Base-by-base conservation (phyloP, 2,888 invertebrate genomes). In the Anaspis maculata region DNA sequence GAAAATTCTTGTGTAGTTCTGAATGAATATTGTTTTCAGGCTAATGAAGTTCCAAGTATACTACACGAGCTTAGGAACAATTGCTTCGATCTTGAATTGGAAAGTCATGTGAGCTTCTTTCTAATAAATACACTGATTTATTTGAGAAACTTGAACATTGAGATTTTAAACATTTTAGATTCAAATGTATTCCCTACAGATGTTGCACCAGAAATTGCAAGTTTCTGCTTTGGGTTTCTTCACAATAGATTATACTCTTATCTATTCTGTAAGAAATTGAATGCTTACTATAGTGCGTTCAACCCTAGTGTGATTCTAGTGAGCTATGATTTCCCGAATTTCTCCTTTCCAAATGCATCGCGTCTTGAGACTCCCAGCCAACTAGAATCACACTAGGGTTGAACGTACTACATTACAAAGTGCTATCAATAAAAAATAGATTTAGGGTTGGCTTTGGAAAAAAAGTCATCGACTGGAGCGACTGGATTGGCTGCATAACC, bases 201-300 rank as follows among this genome's bases (percentile, higher is more conserved):
- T 70, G 40, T 43, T 69, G 1, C 69, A 70, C 44, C 70, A 70
- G 42, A 63, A 64, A 37, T 47, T 69, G 1, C 43, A 56, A 22
- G 69, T 69, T 37, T 64, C 65, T 2, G 70, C 68, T 3, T 61
- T 66, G 27, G 69, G 69, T 19, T 70, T 70, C 44, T 69, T 70
- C 31, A 59, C 52, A 9, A 58, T 70, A 2, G 67, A 70, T 43
- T 68, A 65, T 34, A 62, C 66, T 1, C 46, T 70, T 2, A 48
- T 69, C 2, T 70, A 67, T 39, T 64, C 68, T 45, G 70, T 69
- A 50, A 54, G 47, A 3, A 19, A 16, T 25, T n/a, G 3, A 25
- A 25, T 10, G 3, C n/a, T n/a, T n/a, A n/a, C n/a, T n/a, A n/a
- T n/a, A n/a, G n/a, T n/a, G n/a, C n/a, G n/a, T n/a, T n/a, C n/a